Evolutionary conservation across 2,113 vertebrate species (phyloP).

Genomic region (Ornithorhynchus anatinus): DNA sequence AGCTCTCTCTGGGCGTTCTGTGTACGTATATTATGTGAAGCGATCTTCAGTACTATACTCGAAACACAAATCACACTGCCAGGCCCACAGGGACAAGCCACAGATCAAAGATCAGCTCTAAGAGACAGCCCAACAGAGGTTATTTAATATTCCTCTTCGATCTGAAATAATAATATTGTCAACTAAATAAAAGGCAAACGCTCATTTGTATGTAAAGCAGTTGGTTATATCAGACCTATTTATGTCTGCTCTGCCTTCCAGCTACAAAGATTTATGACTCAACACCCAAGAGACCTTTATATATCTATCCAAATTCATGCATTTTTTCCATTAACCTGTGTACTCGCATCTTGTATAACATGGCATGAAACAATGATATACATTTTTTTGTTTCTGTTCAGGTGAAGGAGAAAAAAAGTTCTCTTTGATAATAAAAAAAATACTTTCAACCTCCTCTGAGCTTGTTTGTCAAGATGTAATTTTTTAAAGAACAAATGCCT

Average conservation of each 20-base stretch:
- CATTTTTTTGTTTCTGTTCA: conserved; percentile 1
- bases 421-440: background rate
- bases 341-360: conserved; percentile 62
- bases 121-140: conserved; percentile 35
- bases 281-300: conserved; percentile 62
- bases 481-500: background rate
- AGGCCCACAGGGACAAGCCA: background rate
- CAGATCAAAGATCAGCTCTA: conserved; percentile 42
- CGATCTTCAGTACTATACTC: too few species aligned
- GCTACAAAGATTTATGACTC: conserved; percentile 65
- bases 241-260: conserved; percentile 60
- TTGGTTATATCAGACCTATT: conserved; percentile 59
- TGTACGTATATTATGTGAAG: too few species aligned
- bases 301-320: conserved; percentile 60
- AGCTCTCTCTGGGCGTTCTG: too few species aligned
- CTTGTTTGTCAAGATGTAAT: background rate
- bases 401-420: background rate
- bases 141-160: conserved; percentile 56
- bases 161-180: conserved; percentile 65
- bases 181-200: conserved; percentile 60
- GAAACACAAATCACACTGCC: conserved; percentile 1
- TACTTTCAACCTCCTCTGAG: background rate
- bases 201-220: conserved; percentile 71
- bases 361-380: conserved; percentile 39
- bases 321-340: conserved; percentile 66